phyloP scores from a whole-genome alignment of 2,113 vertebrate genomes.

The Indri indri region DNA sequence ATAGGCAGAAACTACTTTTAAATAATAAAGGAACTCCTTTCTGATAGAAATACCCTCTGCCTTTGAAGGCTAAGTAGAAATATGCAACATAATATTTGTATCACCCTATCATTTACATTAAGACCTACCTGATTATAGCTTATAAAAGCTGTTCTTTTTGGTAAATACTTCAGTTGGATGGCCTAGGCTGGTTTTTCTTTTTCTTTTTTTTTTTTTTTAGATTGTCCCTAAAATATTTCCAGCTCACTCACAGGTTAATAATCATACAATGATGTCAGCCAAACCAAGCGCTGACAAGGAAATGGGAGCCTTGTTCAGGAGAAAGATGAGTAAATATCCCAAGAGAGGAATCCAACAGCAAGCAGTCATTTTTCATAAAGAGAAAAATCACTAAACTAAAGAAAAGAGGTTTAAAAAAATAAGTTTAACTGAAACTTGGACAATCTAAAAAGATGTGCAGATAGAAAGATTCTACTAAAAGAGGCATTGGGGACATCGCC shows the following conservation, averaged over 20 bases:
- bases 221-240: slow-evolving; percentile 10
- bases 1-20: slow-evolving; percentile 34
- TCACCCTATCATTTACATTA: not conserved
- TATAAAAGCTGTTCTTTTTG: not conserved
- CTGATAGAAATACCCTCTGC: not conserved
- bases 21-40: not conserved
- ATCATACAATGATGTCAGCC: not conserved
- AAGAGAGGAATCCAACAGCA: not conserved
- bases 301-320: slow-evolving; percentile 9
- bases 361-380: not conserved
- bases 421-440: slow-evolving; percentile 53
- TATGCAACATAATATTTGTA: not conserved
- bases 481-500: slow-evolving; percentile 55
- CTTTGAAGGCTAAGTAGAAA: slow-evolving; percentile 23
- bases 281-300: slow-evolving; percentile 57
- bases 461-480: slow-evolving; percentile 58
- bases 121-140: not conserved
- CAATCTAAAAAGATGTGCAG: slow-evolving; percentile 66
- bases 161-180: not conserved
- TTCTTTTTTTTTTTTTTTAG: not conserved
- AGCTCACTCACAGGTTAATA: slow-evolving; percentile 37
- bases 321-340: slow-evolving; percentile 33
- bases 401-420: slow-evolving; percentile 58
- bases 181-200: not conserved
- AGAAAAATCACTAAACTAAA: slow-evolving; percentile 2